phyloP scores from a whole-genome alignment of 2,797 vertebrate species.

The Ciconia nigra region DNA sequence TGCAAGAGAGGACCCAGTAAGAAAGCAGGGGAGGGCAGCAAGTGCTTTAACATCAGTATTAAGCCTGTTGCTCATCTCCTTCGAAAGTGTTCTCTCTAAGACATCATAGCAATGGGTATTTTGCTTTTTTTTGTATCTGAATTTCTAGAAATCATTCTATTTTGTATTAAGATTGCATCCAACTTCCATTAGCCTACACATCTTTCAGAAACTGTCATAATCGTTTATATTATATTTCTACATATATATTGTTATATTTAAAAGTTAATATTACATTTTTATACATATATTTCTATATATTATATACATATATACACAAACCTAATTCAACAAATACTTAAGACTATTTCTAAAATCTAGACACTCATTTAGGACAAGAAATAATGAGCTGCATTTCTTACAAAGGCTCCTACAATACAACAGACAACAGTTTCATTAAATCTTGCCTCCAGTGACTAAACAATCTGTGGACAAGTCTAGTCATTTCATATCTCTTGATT shows the following conservation, averaged over 20 bases:
- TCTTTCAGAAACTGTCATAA: background rate
- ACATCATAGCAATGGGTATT: background rate
- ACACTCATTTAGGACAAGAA: background rate
- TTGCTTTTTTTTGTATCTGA: background rate
- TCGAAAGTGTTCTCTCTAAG: background rate
- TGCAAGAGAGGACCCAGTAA: background rate
- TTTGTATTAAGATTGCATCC: background rate
- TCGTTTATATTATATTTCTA: background rate
- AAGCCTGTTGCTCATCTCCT: background rate
- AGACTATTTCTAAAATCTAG: background rate
- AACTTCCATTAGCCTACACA: background rate
- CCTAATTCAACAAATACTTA: background rate
- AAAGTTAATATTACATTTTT: background rate
- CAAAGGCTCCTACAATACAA: background rate
- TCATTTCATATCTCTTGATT: background rate
- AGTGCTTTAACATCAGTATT: background rate
- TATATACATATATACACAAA: background rate
- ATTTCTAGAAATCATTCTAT: background rate
- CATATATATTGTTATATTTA: background rate
- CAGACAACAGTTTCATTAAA: background rate
- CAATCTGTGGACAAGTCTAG: background rate
- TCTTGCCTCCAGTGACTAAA: conserved; percentile 9
- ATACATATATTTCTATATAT: background rate
- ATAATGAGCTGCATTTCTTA: background rate
- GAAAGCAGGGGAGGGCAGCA: background rate